These are phyloP conservation scores for Periophthalmodon schlosseri DNA, from an alignment of 2,113 vertebrate genomes.

Conservation along the genomic window DNA sequence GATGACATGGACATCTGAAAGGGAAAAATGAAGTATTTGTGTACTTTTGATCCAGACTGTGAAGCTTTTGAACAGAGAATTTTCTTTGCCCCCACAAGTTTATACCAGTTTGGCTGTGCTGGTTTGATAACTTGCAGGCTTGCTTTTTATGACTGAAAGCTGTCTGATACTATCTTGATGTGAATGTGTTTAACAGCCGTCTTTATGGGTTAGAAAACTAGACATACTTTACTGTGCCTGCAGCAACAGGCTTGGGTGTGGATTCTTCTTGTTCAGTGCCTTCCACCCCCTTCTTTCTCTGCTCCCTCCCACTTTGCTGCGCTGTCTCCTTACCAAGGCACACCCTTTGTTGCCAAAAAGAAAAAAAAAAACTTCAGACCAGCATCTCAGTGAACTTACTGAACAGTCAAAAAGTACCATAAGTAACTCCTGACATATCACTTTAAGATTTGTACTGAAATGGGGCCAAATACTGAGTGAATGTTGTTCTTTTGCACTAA, in stretches of 20 bases:
- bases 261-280: slow-evolving; percentile 57
- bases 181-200: slow-evolving; percentile 13
- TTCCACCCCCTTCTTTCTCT: slow-evolving; percentile 49
- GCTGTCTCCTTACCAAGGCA: slow-evolving; percentile 63
- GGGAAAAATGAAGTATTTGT: neutral
- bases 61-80: slow-evolving; percentile 22
- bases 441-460: neutral
- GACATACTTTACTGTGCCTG: slow-evolving; percentile 37
- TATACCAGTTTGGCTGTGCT: neutral
- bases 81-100: slow-evolving; percentile 9
- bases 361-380: slow-evolving; percentile 23
- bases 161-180: slow-evolving; percentile 1
- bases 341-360: slow-evolving; percentile 59
- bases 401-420: neutral
- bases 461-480: neutral
- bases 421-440: neutral
- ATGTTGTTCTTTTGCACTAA: slow-evolving; percentile 11
- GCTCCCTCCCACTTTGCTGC: slow-evolving; percentile 52
- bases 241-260: slow-evolving; percentile 70
- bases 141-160: neutral
- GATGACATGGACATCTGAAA: neutral
- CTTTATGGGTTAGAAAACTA: slow-evolving; percentile 38
- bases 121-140: neutral
- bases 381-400: neutral
- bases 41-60: neutral